Base-by-base conservation (phyloP, 2,888 invertebrate species). In the Microplitis deprimator region DNA sequence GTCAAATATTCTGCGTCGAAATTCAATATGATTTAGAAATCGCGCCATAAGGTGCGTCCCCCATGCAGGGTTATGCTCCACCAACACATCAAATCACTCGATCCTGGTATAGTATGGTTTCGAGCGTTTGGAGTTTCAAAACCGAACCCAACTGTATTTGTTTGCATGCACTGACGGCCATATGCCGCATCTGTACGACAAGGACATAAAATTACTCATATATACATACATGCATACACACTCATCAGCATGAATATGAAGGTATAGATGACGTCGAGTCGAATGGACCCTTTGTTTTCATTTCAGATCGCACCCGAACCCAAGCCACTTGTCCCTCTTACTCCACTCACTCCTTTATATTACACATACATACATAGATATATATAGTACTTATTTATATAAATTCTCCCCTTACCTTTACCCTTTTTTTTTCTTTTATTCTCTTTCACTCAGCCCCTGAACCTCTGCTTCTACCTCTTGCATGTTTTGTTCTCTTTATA, bases 11-110 rank as follows among this genome's bases (percentile, higher is more conserved):
- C 83, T 81, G 50, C 62, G 61, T 82, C 81, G 84, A 78, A 83
- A 84, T 86, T 84, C 83, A 87, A 87, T 87, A 82, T 81, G 86
- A 87, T 86, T 87, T 83, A 84, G 84, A 85, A 86, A 87, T 87
- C 82, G 81, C 84, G 84, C 86, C 86, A 86, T 86, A 86, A 86
- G 86, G 86, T 39, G 77, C 76, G 77, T 73, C 29, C 67, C 68
- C 68, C 29, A 64, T 62, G 6, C 59, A 76, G 10, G 38, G 69
- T 29, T 65, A 38, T 71, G 13, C 41, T 40, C 40, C n/a, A 64
- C 71, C 60, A 29, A 68, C 59, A 64, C 69, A 70, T 70, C 8
- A 74, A 77, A 69, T 64, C 70, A 77, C 20, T 77, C 62, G 41
- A 67, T 29, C 29, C 29, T 6, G 29, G 38, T 65, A 17, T 62